phyloP scores from a whole-genome alignment of 2,888 invertebrate genomes.

The Pachydiplax longipennis region DNA sequence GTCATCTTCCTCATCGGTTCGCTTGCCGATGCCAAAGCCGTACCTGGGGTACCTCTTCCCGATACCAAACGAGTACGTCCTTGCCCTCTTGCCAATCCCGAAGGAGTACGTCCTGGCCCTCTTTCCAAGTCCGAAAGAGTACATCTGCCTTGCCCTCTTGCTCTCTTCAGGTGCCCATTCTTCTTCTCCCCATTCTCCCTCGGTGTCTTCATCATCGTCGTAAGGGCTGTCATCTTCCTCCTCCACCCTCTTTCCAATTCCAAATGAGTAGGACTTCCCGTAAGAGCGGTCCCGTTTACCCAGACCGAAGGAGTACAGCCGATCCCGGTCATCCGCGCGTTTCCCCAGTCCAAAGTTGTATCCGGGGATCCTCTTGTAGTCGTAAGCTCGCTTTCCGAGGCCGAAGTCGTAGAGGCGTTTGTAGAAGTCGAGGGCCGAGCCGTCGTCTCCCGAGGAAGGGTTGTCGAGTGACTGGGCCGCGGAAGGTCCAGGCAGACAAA shows the following conservation, averaged over 20 bases:
- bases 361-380: constrained; percentile 68
- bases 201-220: neutral
- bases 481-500: constrained; percentile 45
- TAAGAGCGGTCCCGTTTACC: constrained; percentile 48
- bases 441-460: constrained; percentile 45
- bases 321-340: constrained; percentile 53
- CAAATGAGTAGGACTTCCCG: constrained; percentile 50
- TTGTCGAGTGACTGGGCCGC: constrained; percentile 52
- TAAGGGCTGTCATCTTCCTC: neutral
- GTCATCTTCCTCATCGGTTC: constrained; percentile 30
- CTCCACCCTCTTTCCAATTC: constrained; percentile 54
- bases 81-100: constrained; percentile 50
- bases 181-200: constrained; percentile 11
- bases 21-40: constrained; percentile 50
- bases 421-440: constrained; percentile 7
- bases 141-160: constrained; percentile 60
- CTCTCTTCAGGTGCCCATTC: constrained; percentile 46
- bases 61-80: constrained; percentile 52
- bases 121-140: constrained; percentile 76
- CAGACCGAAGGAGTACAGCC: constrained; percentile 50
- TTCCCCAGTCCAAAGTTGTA: constrained; percentile 61
- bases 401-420: constrained; percentile 47
- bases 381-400: constrained; percentile 63
- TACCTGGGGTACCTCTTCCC: constrained; percentile 53
- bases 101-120: constrained; percentile 49